Evolutionary conservation across 2,888 invertebrate genomes (phyloP).

Genomic region (Chrysolina americana): DNA sequence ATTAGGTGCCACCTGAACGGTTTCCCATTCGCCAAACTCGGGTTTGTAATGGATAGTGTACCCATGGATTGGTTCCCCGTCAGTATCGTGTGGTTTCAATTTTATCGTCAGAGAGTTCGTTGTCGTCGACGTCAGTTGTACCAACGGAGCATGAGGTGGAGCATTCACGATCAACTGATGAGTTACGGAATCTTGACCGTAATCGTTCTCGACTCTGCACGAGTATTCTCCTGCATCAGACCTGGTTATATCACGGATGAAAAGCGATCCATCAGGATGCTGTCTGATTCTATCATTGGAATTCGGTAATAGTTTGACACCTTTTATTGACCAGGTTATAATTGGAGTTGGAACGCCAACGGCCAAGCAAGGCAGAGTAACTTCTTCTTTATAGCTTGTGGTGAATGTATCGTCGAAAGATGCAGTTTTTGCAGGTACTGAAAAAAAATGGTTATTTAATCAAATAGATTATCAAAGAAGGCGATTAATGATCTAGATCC

Average conservation of each 20-base stretch:
- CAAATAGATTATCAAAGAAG: no score
- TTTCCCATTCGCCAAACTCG: constrained; percentile 96
- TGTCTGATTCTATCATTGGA: constrained; percentile 87
- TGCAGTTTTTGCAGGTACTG: constrained; percentile 94
- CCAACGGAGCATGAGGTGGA: constrained; percentile 80
- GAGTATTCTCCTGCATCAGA: constrained; percentile 95
- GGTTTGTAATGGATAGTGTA: constrained; percentile 94
- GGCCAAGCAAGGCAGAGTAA: constrained; percentile 91
- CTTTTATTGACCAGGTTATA: constrained; percentile 91
- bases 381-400: constrained; percentile 92
- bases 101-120: constrained; percentile 83
- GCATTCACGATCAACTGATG: constrained; percentile 89
- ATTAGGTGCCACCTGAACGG: constrained; percentile 79
- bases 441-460: constrained; percentile 56
- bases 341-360: constrained; percentile 93
- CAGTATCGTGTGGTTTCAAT: constrained; percentile 81
- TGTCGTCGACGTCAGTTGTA: constrained; percentile 78
- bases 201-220: constrained; percentile 91
- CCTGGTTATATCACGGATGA: constrained; percentile 89
- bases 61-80: constrained; percentile 91
- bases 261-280: constrained; percentile 91
- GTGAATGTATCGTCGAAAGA: constrained; percentile 96
- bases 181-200: constrained; percentile 93
- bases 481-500: no score
- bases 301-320: constrained; percentile 82